Base-by-base conservation (phyloP, 2,113 vertebrate species). In the Callocephalon fimbriatum region DNA sequence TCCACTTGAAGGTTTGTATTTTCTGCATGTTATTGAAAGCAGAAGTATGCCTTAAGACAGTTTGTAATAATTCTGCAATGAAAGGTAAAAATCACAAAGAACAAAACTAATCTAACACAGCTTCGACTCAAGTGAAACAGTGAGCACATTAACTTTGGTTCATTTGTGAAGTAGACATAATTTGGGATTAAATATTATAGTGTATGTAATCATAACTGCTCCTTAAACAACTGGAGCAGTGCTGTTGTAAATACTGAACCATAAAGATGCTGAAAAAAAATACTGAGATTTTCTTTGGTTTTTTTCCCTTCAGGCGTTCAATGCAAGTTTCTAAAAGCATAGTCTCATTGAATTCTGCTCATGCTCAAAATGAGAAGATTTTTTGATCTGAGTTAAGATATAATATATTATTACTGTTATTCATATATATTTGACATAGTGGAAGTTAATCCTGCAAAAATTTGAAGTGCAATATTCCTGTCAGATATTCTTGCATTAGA, bases 51-150 rank as follows among this genome's bases (percentile, higher is more conserved):
- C 96, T 97, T 38, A 18, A 93, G 96, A 96, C 65, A 61, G 68
- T 96, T 90, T 96, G 79, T 95, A 93, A 96, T 96, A 91, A 97
- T 96, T 79, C 85, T 93, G 63, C 32, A 88, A 74, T 97, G 90
- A 95, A 95, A 97, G 51, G 26, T 71, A 94, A 81, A 96, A 98
- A 96, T 92, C 85, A 62, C 35, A 94, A 88, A 63, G 83, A 82
- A 85, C 71, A 88, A 84, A 96, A 90, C 29, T 82, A 83, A 95
- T 93, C 78, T 95, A 94, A 95, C 93, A 88, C 42, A 47, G 63
- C 95, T 97, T 97, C 51, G 15, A 73, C 79, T 96, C 68, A 78
- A 2, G 32, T 88, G 73, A 89, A 93, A 95, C 56, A 71, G 47
- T 94, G 95, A 98, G 93, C 12, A 12, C 67, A 94, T 95, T 97